Evolutionary conservation across 64 coral and sea anemone genomes (phyloP), one percentile per base, ranked within the genome.

Genomic region (Hydrozoanthus tunicans): DNA sequence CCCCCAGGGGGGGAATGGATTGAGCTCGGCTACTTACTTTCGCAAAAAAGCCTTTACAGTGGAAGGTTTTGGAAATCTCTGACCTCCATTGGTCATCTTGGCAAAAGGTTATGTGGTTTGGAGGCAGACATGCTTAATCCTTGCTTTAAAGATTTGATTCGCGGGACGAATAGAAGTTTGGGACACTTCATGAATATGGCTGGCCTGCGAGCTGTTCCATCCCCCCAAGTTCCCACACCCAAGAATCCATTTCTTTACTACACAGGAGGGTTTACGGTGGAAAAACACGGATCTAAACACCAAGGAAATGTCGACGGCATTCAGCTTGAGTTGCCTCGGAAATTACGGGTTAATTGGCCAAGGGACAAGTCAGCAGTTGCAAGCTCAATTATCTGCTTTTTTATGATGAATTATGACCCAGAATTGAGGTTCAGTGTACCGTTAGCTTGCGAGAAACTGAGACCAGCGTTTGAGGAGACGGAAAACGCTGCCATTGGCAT

Each of bases 81-180:
- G 24, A 92, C 79, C 4, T 92, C 90, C 0, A 92, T 92, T 43
- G 74, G 14, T 26, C n/a, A 62, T 62, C 90, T 92, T 84, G 90
- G 79, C 3, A 15, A 84, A 8, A 26, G 73, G 68, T 9, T 69
- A 61, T 91, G 69, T 59, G 73, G 67, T 27, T 10, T 26, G 27
- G 79, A 76, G 59, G 2, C 59, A 0, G 52, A 64, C 5, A 9
- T 13, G 3, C 10, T 51, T 57, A 75, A 84, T 15, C 56, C 70
- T 77, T 92, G 90, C 58, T 92, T 92, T 17, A 83, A 92, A 92
- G 58, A 92, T 55, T 77, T 92, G 57, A 71, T 92, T 74, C 90
- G 73, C 54, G 80, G 90, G 12, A 84, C 79, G 12, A 15, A 75
- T 24, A 83, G 68, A 24, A 83, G 90, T 77, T 82, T 92, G 59